Conservation (phyloP, 37 sponge, comb jelly and placozoan species). For the Axinella damicornis region DNA sequence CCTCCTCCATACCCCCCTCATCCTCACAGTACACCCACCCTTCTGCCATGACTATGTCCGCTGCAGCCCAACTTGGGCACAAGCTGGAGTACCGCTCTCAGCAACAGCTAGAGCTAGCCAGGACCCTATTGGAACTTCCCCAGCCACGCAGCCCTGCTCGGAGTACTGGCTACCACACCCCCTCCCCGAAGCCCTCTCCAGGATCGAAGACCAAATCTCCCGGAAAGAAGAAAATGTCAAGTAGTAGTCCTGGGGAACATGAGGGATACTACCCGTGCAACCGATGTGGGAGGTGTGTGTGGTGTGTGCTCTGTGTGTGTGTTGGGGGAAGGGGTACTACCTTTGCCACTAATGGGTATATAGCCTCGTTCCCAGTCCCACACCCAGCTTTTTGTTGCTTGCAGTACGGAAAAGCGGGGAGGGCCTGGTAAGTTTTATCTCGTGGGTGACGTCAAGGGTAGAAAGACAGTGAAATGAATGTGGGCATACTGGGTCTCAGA, state of each 20-base stretch:
- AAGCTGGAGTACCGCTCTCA: not conserved
- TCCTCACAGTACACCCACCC: not conserved
- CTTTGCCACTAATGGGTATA: too few species aligned
- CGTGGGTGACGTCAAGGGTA: too few species aligned
- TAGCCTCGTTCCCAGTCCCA: too few species aligned
- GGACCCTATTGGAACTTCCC: conserved; percentile 60
- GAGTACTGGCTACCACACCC: conserved; percentile 41
- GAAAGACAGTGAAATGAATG: too few species aligned
- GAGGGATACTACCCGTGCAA: conserved; percentile 83
- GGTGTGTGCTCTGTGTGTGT: not conserved
- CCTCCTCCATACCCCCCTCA: conserved; percentile 5
- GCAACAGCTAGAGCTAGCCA: conserved; percentile 51
- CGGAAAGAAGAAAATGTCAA: conserved; percentile 60
- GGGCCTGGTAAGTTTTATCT: too few species aligned
- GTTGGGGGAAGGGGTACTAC: too few species aligned
- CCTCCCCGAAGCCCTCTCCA: conserved; percentile 74
- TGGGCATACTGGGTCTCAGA: too few species aligned
- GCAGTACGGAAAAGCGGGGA: too few species aligned
- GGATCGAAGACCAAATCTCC: conserved; percentile 23
- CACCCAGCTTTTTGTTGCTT: too few species aligned
- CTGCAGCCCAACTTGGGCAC: too few species aligned
- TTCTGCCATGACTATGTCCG: not conserved
- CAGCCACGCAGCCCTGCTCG: conserved; percentile 38
- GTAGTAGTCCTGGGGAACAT: conserved; percentile 72
- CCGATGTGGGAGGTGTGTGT: conserved; percentile 73